A percentile compares a stretch with the other conserved stretches of the same genome.
Evolutionary conservation across 2,888 invertebrate genomes (phyloP).

Genomic region (Andrena praecox): DNA sequence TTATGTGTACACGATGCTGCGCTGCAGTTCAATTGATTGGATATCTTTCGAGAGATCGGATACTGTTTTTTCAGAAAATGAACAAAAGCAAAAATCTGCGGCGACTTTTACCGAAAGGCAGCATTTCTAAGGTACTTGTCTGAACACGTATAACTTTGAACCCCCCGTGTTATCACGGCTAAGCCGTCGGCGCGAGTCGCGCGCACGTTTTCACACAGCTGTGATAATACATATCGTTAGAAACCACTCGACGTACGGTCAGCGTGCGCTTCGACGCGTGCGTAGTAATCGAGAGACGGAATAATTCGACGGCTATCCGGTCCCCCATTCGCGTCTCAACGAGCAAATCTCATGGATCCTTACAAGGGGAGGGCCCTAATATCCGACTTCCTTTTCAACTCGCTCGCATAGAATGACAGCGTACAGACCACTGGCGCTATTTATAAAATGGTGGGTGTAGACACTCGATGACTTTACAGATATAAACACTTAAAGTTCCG

Average conservation of each 20-base stretch:
- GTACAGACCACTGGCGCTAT: too few relatives aligned
- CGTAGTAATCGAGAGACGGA: not conserved
- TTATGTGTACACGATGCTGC: constrained; percentile 49
- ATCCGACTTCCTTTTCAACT: too few relatives aligned
- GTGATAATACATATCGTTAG: not conserved
- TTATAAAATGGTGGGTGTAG: too few relatives aligned
- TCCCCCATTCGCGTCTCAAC: not conserved
- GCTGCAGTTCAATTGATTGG: constrained; percentile 67
- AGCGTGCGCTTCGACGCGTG: not conserved
- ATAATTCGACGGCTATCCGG: not conserved
- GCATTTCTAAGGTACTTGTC: constrained; percentile 87
- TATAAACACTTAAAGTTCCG: too few relatives aligned
- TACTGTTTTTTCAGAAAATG: constrained; percentile 88
- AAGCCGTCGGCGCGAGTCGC: constrained; percentile 44
- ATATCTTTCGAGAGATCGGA: constrained; percentile 83
- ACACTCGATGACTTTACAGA: too few relatives aligned
- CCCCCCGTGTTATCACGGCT: constrained; percentile 37
- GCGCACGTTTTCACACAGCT: not conserved
- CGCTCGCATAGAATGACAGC: too few relatives aligned
- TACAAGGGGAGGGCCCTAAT: not conserved
- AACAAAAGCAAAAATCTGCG: constrained; percentile 88
- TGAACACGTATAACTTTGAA: constrained; percentile 47
- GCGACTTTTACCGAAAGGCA: constrained; percentile 88
- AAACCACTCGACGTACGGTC: not conserved
- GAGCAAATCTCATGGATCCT: not conserved